A percentile compares a stretch with the other conserved stretches of the same genome.
These are phyloP conservation scores for Orbicella faveolata DNA, from an alignment of 64 coral and sea anemone genomes.

Conservation along the genomic window DNA sequence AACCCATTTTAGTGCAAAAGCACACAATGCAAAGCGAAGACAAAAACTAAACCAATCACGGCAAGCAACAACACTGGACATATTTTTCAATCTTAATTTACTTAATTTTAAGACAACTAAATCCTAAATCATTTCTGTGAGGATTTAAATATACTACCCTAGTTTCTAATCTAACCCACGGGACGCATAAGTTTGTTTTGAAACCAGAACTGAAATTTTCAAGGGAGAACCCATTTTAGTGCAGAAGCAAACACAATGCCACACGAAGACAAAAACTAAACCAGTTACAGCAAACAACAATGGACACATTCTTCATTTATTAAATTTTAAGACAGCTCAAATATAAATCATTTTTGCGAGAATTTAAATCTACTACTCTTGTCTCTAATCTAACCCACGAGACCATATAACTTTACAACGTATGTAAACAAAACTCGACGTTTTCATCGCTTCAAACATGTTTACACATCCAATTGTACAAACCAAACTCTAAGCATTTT, in stretches of 20 bases:
- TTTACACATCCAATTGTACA: background rate
- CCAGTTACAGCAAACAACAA: background rate
- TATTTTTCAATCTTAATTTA: background rate
- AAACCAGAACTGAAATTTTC: constrained; percentile 77
- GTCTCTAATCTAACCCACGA: background rate
- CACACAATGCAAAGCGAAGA: background rate
- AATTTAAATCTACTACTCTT: background rate
- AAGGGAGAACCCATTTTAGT: constrained; percentile 20
- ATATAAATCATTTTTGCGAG: background rate
- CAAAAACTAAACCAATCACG: background rate
- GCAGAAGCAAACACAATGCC: background rate
- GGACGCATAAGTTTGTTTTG: constrained; percentile 41
- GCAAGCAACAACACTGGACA: background rate
- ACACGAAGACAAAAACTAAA: background rate
- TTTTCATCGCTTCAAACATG: background rate
- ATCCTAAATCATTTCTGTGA: background rate
- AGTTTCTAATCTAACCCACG: background rate
- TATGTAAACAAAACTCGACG: background rate
- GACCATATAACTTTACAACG: background rate
- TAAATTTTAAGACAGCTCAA: background rate
- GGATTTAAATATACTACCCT: background rate
- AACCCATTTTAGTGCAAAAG: constrained; percentile 21
- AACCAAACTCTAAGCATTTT: background rate
- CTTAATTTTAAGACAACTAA: background rate
- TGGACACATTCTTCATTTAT: background rate